These are phyloP conservation scores for Apamea anceps DNA, from an alignment of 2,888 invertebrate genomes.

Conservation along the genomic window DNA sequence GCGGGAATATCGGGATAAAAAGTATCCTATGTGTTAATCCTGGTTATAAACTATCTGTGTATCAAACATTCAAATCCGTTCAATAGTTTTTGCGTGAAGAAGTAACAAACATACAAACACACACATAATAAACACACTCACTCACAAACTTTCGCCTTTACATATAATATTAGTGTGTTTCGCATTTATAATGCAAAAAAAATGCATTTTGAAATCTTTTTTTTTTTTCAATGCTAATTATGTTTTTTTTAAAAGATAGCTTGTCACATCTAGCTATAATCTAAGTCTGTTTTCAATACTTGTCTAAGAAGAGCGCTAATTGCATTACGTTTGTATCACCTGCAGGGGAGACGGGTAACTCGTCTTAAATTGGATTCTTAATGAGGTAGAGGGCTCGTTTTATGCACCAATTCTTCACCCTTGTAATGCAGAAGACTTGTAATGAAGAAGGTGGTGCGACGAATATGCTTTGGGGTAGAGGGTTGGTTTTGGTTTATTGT, in stretches of 20 bases:
- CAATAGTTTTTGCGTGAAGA: no score
- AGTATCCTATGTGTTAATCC: no score
- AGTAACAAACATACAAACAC: no score
- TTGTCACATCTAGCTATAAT: constrained; percentile 57
- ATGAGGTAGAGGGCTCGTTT: constrained; percentile 86
- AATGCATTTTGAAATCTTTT: background rate
- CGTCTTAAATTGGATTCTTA: constrained; percentile 86
- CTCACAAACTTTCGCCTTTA: no score
- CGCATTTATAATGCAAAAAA: no score
- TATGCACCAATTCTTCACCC: constrained; percentile 79
- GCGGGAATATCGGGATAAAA: no score
- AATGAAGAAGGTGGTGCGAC: constrained; percentile 37
- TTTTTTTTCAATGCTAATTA: background rate
- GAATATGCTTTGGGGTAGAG: background rate
- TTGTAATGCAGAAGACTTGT: constrained; percentile 71
- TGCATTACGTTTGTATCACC: constrained; percentile 88
- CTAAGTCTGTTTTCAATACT: constrained; percentile 66
- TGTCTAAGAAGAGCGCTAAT: constrained; percentile 80
- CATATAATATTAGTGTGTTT: no score
- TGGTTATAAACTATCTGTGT: no score
- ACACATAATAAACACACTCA: no score
- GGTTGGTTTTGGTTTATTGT: background rate
- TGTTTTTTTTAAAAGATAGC: background rate
- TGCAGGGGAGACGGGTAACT: constrained; percentile 81
- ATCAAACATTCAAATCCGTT: no score